Evolutionary conservation across 2,797 vertebrate genomes (phyloP), one percentile per base, ranked within the genome.

Genomic region (Sternotherus odoratus): DNA sequence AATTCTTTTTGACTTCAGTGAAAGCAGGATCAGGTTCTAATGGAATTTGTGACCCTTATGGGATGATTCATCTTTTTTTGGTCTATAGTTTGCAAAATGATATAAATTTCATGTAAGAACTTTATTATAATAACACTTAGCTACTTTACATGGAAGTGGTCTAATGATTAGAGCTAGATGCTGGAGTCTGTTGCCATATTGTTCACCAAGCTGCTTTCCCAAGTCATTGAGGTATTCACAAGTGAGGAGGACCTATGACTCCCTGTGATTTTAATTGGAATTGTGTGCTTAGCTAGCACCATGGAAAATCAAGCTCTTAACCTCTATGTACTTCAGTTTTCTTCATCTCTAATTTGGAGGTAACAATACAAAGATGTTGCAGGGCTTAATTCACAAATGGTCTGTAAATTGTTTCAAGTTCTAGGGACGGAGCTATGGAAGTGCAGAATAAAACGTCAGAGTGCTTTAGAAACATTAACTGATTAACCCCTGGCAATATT

Each of bases 331-430:
- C 57, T 60, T 33, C 57, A 33, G 57, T 33, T 60, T 60, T 39
- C 82, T 91, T 56, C 49, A 86, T 88, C 12, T 49, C 26, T 80
- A 36, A 24, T 85, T 77, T 83, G 54, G 54, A 16, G 39, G 83
- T 92, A 87, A 50, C 75, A 39, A 83, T 66, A 53, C 17, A 75
- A 90, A 95, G 39, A 89, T 83, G 5, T 85, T 90, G 78, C 5
- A 5, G 51, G 15, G 24, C 46, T 66, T 30, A 50, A n/a, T 94
- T 94, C 12, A 49, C 0, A 83, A 91, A 77, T 60, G 85, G 49
- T 56, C 11, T 89, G 12, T 83, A 1, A 48, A 0, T 48, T 30
- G 72, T 75, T 75, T 48, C 26, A 63, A 66, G 56, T 30, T 33
- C 63, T 19, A 43, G 28, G 83, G 75, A 33, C 83, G 43, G 48